These are phyloP conservation scores for Ameiurus melas DNA, from an alignment of 2,113 vertebrate species.

Conservation along the genomic window DNA sequence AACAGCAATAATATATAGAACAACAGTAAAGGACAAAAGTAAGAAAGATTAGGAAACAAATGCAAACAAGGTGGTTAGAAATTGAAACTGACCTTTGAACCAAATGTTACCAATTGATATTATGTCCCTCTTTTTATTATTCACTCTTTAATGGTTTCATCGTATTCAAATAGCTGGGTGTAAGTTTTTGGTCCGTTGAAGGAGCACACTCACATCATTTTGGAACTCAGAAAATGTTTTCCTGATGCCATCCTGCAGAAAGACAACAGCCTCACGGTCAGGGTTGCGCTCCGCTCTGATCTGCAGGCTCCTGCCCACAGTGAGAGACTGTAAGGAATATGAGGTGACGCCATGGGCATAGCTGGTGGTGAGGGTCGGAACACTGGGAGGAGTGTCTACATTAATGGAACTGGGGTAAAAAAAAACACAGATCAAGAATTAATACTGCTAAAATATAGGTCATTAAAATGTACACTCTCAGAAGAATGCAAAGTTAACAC, in stretches of 20 bases:
- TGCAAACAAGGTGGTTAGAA: not conserved
- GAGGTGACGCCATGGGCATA: conserved; percentile 75
- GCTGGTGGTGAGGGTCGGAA: conserved; percentile 74
- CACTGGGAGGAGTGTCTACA: conserved; percentile 53
- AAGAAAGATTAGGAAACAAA: not conserved
- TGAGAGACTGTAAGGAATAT: conserved; percentile 65
- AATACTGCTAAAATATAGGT: not conserved
- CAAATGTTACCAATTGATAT: not conserved
- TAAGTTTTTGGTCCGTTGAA: not conserved
- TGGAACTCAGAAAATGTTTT: conserved; percentile 84
- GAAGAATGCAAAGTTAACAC: not conserved
- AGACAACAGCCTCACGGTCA: conserved; percentile 75
- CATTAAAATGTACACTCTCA: not conserved
- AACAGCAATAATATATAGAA: not conserved
- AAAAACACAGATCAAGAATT: not conserved
- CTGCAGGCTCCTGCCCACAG: conserved; percentile 74
- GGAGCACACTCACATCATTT: conserved; percentile 76
- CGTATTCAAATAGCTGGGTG: not conserved
- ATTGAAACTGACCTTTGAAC: not conserved
- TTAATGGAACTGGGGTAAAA: conserved; percentile 68
- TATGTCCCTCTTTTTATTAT: not conserved
- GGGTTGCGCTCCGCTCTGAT: conserved; percentile 68
- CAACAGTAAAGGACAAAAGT: not conserved
- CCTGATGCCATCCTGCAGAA: conserved; percentile 73
- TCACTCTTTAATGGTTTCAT: not conserved